phyloP scores from a whole-genome alignment of 1,140 invertebrate species.

The Cephus cinctus region DNA sequence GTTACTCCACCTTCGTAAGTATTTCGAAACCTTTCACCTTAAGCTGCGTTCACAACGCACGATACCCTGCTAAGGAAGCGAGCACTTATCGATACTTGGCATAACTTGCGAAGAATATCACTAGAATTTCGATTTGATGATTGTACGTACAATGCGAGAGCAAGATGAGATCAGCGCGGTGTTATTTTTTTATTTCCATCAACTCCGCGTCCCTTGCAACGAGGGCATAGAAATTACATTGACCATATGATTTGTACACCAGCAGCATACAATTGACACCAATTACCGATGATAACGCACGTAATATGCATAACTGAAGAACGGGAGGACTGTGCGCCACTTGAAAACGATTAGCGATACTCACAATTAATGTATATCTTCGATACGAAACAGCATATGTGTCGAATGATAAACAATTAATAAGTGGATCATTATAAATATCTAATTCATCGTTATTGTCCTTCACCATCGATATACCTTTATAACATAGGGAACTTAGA shows the following conservation, averaged over 20 bases:
- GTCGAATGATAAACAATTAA: no score
- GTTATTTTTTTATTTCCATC: background rate
- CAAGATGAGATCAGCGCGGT: background rate
- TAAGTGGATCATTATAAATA: no score
- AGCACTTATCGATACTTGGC: background rate
- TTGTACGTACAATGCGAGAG: background rate
- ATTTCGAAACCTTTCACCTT: slow-evolving; percentile 18
- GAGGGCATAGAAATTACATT: background rate
- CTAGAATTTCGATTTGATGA: slow-evolving; percentile 1
- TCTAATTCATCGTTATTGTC: no score
- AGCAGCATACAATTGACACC: slow-evolving; percentile 8
- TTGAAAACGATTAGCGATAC: no score
- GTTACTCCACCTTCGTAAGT: slow-evolving; percentile 11
- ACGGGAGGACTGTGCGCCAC: no score
- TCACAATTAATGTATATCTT: no score
- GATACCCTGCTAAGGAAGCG: background rate
- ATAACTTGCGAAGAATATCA: background rate
- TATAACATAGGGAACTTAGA: no score
- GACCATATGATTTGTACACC: background rate
- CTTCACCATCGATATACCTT: no score
- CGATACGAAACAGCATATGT: no score
- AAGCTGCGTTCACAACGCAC: background rate
- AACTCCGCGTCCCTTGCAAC: background rate
- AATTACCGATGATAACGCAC: slow-evolving; percentile 2
- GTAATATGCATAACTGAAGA: no score